These are phyloP conservation scores for Leptoclinus maculatus DNA, from an alignment of 2,797 vertebrate genomes.

Conservation along the genomic window DNA sequence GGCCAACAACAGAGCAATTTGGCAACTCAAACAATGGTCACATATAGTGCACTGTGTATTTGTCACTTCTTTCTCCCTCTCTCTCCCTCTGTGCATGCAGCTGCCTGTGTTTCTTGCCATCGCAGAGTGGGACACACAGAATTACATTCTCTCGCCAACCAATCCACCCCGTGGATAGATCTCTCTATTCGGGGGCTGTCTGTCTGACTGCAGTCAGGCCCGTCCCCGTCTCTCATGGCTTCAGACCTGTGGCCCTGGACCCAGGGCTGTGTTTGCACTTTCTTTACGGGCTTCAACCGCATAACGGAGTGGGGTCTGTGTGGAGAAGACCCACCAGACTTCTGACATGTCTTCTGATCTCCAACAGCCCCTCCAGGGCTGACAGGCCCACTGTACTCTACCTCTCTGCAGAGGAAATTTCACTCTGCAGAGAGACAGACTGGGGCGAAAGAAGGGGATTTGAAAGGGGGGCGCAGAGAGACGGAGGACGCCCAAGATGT, in stretches of 20 bases:
- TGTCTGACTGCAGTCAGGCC: slow-evolving; percentile 58
- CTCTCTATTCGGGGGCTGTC: slow-evolving; percentile 61
- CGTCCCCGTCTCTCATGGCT: slow-evolving; percentile 49
- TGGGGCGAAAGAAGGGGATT: slow-evolving; percentile 38
- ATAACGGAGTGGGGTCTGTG: slow-evolving; percentile 65
- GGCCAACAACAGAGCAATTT: slow-evolving; percentile 73
- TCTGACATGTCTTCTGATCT: slow-evolving; percentile 72
- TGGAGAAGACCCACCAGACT: slow-evolving; percentile 67
- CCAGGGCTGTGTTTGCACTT: slow-evolving; percentile 69
- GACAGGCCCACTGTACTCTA: slow-evolving; percentile 53
- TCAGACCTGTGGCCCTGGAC: slow-evolving; percentile 62
- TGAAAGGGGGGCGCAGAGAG: slow-evolving; percentile 10
- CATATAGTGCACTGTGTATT: slow-evolving; percentile 67
- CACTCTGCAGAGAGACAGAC: slow-evolving; percentile 16
- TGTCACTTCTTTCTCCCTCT: slow-evolving; percentile 56
- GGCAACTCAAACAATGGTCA: slow-evolving; percentile 76
- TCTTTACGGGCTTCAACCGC: slow-evolving; percentile 68
- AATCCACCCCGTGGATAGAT: slow-evolving; percentile 57
- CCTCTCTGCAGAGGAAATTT: slow-evolving; percentile 48
- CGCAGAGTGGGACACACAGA: slow-evolving; percentile 53
- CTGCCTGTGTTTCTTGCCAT: slow-evolving; percentile 48
- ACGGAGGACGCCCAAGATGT: slow-evolving; percentile 22
- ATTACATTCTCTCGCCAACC: slow-evolving; percentile 55
- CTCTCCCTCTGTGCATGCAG: slow-evolving; percentile 60
- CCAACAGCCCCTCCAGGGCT: slow-evolving; percentile 62